Evolutionary conservation across 1,140 invertebrate species (phyloP).

Genomic region (Hestina assimilis): DNA sequence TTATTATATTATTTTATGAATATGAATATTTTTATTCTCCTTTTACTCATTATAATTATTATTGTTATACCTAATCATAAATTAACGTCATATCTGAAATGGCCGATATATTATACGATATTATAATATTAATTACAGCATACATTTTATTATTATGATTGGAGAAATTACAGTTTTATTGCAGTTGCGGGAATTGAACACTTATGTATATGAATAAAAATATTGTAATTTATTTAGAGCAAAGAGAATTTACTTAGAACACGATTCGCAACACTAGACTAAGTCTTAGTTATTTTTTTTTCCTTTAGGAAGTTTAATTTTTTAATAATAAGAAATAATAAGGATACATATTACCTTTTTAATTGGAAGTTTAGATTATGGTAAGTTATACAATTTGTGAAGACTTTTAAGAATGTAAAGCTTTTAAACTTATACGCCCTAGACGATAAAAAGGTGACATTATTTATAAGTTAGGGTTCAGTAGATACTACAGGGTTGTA

Average conservation of each 20-base stretch:
- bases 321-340: slow-evolving; percentile 61
- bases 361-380: slow-evolving; percentile 63
- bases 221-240: slow-evolving; percentile 47
- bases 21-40: slow-evolving; percentile 62
- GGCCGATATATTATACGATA: slow-evolving; percentile 54
- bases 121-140: slow-evolving; percentile 40
- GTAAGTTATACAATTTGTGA: slow-evolving; percentile 73
- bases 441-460: slow-evolving; percentile 56
- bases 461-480: slow-evolving; percentile 65
- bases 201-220: slow-evolving; percentile 46
- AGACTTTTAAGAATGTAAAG: slow-evolving; percentile 71
- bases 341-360: slow-evolving; percentile 59
- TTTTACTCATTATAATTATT: slow-evolving; percentile 64
- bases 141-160: slow-evolving; percentile 41
- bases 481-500: slow-evolving; percentile 69
- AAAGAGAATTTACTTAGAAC: slow-evolving; percentile 37
- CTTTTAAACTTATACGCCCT: slow-evolving; percentile 68
- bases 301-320: slow-evolving; percentile 44
- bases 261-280: slow-evolving; percentile 24
- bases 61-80: slow-evolving; percentile 62
- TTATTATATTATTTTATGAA: slow-evolving; percentile 64
- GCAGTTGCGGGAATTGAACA: slow-evolving; percentile 70
- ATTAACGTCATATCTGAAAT: slow-evolving; percentile 66
- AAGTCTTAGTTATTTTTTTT: slow-evolving; percentile 30
- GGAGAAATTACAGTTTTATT: slow-evolving; percentile 43